A percentile compares a stretch with the other conserved stretches of the same genome.
phyloP scores from a whole-genome alignment of 2,888 invertebrate genomes.

The Leistus spinibarbis region DNA sequence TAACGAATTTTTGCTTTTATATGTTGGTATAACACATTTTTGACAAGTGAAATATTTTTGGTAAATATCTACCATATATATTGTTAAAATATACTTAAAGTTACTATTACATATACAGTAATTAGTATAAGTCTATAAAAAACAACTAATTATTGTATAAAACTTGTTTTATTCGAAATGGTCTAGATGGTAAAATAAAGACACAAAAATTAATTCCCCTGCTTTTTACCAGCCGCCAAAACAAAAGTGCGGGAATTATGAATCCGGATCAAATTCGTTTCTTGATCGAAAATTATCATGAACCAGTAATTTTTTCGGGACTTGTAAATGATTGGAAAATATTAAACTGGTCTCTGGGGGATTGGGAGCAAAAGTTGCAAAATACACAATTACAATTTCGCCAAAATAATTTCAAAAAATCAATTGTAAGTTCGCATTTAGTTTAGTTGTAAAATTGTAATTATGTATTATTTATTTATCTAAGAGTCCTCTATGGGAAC shows the following conservation, averaged over 20 bases:
- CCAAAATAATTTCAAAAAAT: conserved; percentile 18
- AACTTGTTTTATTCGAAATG: neutral
- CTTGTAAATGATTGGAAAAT: conserved; percentile 64
- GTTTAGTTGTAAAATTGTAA: conserved; percentile 1
- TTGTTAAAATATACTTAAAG: too few species aligned
- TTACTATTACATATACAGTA: too few species aligned
- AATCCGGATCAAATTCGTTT: conserved; percentile 13
- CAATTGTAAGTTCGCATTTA: conserved; percentile 26
- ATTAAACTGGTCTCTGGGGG: conserved; percentile 64
- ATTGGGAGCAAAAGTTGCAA: conserved; percentile 66
- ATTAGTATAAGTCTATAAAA: neutral
- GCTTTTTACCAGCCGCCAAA: neutral
- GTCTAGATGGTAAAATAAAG: neutral
- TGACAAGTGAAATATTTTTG: too few species aligned
- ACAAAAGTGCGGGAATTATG: conserved; percentile 26
- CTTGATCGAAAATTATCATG: conserved; percentile 45
- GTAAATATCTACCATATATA: too few species aligned
- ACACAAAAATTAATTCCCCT: neutral
- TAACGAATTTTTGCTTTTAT: conserved; percentile 11
- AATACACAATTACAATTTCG: conserved; percentile 65
- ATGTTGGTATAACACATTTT: conserved; percentile 17
- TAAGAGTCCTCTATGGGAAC: conserved; percentile 80
- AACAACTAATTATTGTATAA: neutral
- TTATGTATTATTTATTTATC: conserved; percentile 41
- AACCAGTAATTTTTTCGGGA: conserved; percentile 63